Evolutionary conservation across 2,797 vertebrate species (phyloP).

Genomic region (Phoebastria nigripes): DNA sequence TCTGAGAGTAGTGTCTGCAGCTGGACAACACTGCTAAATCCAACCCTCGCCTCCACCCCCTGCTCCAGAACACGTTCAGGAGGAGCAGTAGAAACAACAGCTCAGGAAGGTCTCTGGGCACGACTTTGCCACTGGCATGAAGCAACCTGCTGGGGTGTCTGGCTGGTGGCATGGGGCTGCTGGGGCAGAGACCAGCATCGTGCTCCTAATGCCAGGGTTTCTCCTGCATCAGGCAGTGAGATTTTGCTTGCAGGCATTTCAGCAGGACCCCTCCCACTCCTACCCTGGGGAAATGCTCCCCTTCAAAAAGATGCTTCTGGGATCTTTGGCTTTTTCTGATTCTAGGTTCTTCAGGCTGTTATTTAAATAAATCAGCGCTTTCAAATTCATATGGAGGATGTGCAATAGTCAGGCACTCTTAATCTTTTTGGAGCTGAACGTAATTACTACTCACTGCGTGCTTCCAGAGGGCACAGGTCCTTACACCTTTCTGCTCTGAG

Average conservation of each 20-base stretch:
- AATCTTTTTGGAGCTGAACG: neutral
- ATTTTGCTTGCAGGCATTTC: neutral
- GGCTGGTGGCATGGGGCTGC: neutral
- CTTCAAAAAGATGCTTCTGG: neutral
- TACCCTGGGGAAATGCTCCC: accelerated
- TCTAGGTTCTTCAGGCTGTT: neutral
- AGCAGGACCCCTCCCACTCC: accelerated
- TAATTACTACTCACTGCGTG: accelerated
- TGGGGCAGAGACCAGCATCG: neutral
- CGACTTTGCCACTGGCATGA: neutral
- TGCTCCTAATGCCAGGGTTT: accelerated
- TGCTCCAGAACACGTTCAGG: accelerated
- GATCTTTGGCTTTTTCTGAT: neutral
- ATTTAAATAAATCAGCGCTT: neutral
- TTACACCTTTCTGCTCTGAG: neutral
- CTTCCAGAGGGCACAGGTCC: neutral
- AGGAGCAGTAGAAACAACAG: neutral
- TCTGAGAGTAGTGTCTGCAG: neutral
- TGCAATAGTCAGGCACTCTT: neutral
- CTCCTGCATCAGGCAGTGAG: accelerated
- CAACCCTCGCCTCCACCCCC: accelerated
- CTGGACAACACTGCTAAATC: neutral
- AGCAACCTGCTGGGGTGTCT: neutral
- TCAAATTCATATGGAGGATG: neutral
- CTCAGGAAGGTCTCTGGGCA: neutral